Percentiles rank a stretch among this genome's conserved stretches.
Evolutionary conservation across 2,797 vertebrate species (phyloP).

Genomic region (Chelidonichthys spinosus): DNA sequence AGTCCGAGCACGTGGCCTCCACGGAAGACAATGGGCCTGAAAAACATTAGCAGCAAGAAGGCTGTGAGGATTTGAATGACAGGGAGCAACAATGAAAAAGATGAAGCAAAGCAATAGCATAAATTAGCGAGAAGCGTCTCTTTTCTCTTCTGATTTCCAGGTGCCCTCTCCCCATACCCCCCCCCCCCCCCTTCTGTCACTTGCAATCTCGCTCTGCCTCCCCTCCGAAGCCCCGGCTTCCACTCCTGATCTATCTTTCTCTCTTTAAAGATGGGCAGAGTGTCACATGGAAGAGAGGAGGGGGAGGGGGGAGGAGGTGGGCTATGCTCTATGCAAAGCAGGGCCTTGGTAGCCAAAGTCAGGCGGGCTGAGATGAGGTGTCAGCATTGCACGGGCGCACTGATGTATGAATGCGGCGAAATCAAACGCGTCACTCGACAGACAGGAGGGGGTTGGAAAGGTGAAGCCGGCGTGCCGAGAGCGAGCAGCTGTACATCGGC

Average conservation of each 20-base stretch:
- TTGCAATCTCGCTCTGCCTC: conserved; percentile 59
- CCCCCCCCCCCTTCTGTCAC: conserved; percentile 61
- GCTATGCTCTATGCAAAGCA: conserved; percentile 94
- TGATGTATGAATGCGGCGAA: conserved; percentile 99
- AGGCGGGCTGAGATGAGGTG: conserved; percentile 98
- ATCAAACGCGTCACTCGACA: conserved; percentile 99
- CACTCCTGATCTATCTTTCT: conserved; percentile 73
- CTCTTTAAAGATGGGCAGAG: conserved; percentile 87
- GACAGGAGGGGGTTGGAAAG: conserved; percentile 84
- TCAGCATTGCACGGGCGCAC: conserved; percentile 96
- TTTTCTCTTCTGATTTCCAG: conserved; percentile 59
- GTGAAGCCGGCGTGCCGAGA: conserved; percentile 90
- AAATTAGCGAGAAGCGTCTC: conserved; percentile 68
- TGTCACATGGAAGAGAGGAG: conserved; percentile 74
- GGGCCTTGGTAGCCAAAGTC: conserved; percentile 97
- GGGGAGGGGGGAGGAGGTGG: conserved; percentile 79
- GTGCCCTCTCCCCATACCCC: conserved; percentile 35
- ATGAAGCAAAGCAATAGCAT: conserved; percentile 65
- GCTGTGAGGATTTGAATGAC: conserved; percentile 57
- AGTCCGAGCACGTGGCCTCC: conserved; percentile 28
- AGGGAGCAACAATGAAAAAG: conserved; percentile 63
- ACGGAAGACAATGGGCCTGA: conserved; percentile 14
- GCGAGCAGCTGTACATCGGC: conserved; percentile 98
- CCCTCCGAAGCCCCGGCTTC: conserved; percentile 47
- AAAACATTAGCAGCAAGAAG: conserved; percentile 34